Evolutionary conservation across 2,888 invertebrate species (phyloP).

Genomic region (Lepidocyrtinus sp.): DNA sequence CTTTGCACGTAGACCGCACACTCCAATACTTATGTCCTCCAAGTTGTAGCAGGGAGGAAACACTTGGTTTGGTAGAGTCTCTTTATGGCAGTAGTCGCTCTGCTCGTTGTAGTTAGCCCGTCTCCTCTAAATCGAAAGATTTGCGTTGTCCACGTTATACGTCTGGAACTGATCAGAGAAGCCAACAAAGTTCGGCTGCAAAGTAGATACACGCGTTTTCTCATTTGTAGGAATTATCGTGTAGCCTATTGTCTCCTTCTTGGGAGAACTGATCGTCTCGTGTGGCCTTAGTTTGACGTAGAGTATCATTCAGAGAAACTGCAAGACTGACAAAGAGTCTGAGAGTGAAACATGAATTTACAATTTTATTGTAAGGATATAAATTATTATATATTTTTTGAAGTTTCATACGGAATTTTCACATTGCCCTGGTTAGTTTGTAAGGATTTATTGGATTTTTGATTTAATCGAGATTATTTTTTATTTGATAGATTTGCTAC

Average conservation of each 20-base stretch:
- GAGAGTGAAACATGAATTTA: too few relatives aligned
- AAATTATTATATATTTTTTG: too few relatives aligned
- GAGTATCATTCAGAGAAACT: too few relatives aligned
- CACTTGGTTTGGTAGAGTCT: neutral
- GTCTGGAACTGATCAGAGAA: neutral
- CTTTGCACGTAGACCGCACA: too few relatives aligned
- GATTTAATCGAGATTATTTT: too few relatives aligned
- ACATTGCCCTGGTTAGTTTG: too few relatives aligned
- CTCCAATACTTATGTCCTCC: too few relatives aligned
- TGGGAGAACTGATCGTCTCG: neutral
- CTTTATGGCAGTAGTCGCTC: neutral
- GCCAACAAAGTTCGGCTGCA: neutral
- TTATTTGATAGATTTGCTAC: too few relatives aligned
- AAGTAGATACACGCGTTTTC: neutral
- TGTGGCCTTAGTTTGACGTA: conserved; percentile 14
- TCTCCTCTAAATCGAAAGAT: neutral
- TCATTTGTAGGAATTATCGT: neutral
- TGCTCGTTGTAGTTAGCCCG: neutral
- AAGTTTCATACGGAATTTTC: too few relatives aligned
- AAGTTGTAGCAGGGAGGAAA: neutral
- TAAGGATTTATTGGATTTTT: too few relatives aligned
- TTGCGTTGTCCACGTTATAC: conserved; percentile 4
- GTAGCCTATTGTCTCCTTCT: neutral
- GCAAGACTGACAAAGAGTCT: too few relatives aligned
- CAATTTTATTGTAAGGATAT: too few relatives aligned